Evolutionary conservation across 2,888 invertebrate species (phyloP).

Genomic region (Drosophila histrio): DNA sequence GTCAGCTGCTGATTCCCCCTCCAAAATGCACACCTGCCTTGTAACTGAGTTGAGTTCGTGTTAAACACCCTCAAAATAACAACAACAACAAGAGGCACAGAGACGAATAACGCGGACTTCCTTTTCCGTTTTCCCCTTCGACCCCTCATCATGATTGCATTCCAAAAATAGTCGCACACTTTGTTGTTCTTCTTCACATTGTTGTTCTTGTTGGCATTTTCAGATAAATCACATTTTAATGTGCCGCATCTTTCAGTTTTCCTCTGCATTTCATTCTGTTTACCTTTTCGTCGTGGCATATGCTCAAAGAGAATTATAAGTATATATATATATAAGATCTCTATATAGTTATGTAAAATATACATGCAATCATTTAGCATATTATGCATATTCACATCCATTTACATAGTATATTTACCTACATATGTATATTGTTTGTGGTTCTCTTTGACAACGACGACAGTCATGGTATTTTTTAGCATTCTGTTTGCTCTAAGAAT

Average conservation of each 20-base stretch:
- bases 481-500: conserved; percentile 16
- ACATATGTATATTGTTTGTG: background rate
- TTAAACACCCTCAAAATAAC: conserved; percentile 30
- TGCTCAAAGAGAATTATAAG: background rate
- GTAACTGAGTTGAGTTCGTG: conserved; percentile 22
- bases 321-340: conserved; percentile 2
- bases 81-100: conserved; percentile 2
- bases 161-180: conserved; percentile 61
- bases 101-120: conserved; percentile 68
- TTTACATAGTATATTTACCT: background rate
- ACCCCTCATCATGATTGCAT: conserved; percentile 27
- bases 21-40: conserved; percentile 47
- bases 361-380: conserved; percentile 22
- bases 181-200: conserved; percentile 19
- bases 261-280: conserved; percentile 21
- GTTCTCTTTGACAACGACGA: background rate
- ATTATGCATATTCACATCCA: conserved; percentile 16
- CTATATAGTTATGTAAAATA: conserved; percentile 42
- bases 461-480: conserved; percentile 3
- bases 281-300: background rate
- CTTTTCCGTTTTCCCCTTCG: conserved; percentile 51
- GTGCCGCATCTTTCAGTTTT: conserved; percentile 54
- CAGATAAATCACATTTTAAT: conserved; percentile 71
- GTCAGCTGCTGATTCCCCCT: conserved; percentile 37
- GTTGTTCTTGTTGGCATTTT: conserved; percentile 33